phyloP scores from a whole-genome alignment of 2,888 invertebrate genomes.

The Eutolmus rufibarbis region DNA sequence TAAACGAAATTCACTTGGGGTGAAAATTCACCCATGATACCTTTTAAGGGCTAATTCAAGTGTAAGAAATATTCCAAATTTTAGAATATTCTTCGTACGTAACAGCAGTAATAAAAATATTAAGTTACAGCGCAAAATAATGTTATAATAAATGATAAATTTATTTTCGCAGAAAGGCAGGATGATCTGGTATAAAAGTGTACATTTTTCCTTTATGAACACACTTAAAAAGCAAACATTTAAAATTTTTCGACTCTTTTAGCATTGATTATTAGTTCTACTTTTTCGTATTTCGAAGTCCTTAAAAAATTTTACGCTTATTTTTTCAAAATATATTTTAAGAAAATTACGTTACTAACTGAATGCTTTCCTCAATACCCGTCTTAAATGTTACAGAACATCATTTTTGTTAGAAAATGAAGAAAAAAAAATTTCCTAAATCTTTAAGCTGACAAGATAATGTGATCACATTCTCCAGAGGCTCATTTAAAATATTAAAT shows the following conservation, averaged over 20 bases:
- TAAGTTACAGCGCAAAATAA: not conserved
- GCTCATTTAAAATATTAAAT: not conserved
- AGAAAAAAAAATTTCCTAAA: not conserved
- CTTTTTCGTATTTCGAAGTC: no score
- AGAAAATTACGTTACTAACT: no score
- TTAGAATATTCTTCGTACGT: not conserved
- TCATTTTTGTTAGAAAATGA: not conserved
- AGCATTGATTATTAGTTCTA: not conserved
- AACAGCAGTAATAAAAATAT: not conserved
- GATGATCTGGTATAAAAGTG: not conserved
- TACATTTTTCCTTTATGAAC: not conserved
- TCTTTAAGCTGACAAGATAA: not conserved
- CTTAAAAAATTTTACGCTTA: no score
- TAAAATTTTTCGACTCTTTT: not conserved
- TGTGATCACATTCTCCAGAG: not conserved
- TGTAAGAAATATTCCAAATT: not conserved
- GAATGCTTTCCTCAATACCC: not conserved
- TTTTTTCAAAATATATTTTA: no score
- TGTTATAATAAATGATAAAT: not conserved
- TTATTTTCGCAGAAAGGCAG: not conserved
- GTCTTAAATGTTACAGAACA: not conserved
- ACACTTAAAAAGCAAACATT: not conserved
- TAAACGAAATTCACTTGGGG: no score
- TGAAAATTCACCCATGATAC: no score
- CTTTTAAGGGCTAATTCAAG: no score